These are phyloP conservation scores for Sinosuthora webbiana DNA, from an alignment of 2,113 vertebrate genomes.

Conservation along the genomic window DNA sequence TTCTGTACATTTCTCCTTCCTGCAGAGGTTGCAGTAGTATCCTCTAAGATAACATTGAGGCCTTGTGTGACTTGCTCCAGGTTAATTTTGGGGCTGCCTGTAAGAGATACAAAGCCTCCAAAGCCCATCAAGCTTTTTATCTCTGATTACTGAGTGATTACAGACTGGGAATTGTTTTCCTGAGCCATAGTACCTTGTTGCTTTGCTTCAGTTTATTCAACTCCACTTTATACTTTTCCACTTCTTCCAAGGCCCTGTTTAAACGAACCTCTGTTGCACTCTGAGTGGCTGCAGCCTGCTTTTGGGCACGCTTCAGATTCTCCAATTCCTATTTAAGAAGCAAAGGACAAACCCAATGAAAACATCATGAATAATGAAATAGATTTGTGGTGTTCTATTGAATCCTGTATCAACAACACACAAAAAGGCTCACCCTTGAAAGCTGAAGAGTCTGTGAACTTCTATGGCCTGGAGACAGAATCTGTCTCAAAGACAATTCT, in stretches of 20 bases:
- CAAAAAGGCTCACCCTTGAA: neutral
- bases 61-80: neutral
- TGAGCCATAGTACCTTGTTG: slow-evolving; percentile 79
- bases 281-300: slow-evolving; percentile 80
- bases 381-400: neutral
- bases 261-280: slow-evolving; percentile 84
- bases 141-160: neutral
- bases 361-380: neutral
- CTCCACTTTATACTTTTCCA: slow-evolving; percentile 82
- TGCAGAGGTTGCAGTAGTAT: neutral
- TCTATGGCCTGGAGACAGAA: neutral
- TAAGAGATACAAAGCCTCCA: neutral
- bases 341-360: neutral
- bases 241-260: slow-evolving; percentile 91
- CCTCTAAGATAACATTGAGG: fast-evolving
- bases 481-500: neutral
- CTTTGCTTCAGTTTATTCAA: slow-evolving; percentile 84
- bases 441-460: neutral
- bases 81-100: neutral
- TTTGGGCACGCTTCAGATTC: slow-evolving; percentile 78
- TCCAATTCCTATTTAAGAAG: slow-evolving; percentile 82
- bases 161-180: neutral
- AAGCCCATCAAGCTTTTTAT: neutral
- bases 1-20: neutral
- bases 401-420: neutral